Evolutionary conservation across 2,113 vertebrate genomes (phyloP).

Genomic region (Dasypus novemcinctus): DNA sequence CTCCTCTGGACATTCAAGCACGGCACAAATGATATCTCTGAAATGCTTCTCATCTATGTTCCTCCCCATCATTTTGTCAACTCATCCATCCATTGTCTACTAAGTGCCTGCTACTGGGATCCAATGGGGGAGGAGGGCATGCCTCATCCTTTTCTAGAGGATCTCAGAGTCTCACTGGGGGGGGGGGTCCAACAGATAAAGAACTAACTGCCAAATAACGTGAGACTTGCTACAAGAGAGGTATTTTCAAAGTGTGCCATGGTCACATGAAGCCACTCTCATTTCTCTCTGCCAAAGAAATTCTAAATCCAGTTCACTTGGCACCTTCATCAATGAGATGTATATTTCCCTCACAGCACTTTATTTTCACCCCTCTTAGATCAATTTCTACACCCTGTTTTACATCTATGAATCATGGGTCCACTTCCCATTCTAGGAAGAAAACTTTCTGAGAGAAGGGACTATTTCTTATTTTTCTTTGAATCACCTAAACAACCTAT

Average conservation of each 20-base stretch:
- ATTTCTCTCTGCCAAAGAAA: background rate
- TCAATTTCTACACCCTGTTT: background rate
- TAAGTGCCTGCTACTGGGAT: background rate
- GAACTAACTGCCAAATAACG: background rate
- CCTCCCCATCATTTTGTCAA: background rate
- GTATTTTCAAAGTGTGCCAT: background rate
- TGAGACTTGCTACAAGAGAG: background rate
- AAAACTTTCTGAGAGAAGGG: background rate
- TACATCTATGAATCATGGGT: background rate
- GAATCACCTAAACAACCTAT: background rate
- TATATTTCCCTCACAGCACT: background rate
- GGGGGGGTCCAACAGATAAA: background rate
- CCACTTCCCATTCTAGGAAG: background rate
- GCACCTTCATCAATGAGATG: background rate
- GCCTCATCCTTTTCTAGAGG: background rate
- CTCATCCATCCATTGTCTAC: background rate
- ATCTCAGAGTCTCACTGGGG: background rate
- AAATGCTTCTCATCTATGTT: background rate
- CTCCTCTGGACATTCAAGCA: background rate
- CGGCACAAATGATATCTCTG: background rate
- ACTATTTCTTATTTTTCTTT: background rate
- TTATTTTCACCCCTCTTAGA: background rate
- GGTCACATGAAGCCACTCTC: background rate
- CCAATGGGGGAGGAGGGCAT: background rate
- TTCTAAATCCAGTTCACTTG: background rate